A percentile compares a stretch with the other conserved stretches of the same genome.
Evolutionary conservation across 2,797 vertebrate genomes (phyloP).

Genomic region (Botia kubotai): DNA sequence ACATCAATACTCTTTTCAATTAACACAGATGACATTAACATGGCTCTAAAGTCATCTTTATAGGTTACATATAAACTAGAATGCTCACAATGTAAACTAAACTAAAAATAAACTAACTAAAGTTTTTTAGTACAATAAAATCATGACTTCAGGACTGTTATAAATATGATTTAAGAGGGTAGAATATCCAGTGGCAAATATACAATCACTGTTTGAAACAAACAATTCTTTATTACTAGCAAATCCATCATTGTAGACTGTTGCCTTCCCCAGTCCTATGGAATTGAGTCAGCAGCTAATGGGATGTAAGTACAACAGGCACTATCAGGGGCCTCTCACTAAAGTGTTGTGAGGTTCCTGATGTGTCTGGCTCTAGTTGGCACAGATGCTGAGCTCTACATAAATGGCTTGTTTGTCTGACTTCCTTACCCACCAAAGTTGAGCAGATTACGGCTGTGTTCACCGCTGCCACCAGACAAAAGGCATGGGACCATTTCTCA

Average conservation of each 20-base stretch:
- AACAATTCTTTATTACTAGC: neutral
- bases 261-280: conserved; percentile 81
- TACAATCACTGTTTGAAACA: conserved; percentile 12
- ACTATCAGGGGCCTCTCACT: conserved; percentile 56
- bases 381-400: conserved; percentile 86
- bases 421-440: conserved; percentile 95
- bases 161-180: too few species aligned
- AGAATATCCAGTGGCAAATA: neutral
- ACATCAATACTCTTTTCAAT: too few species aligned
- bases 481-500: conserved; percentile 99
- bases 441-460: conserved; percentile 99
- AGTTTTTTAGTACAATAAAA: too few species aligned
- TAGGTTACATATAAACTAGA: too few species aligned
- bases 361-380: conserved; percentile 82
- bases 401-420: conserved; percentile 99
- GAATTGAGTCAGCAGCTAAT: conserved; percentile 84
- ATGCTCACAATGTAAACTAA: too few species aligned
- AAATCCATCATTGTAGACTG: conserved; percentile 63
- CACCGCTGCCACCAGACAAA: conserved; percentile 97
- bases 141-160: too few species aligned
- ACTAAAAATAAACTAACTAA: too few species aligned
- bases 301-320: conserved; percentile 89
- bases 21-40: too few species aligned
- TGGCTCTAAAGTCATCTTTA: too few species aligned
- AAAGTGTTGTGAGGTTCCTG: conserved; percentile 65